Conservation (phyloP, 2,113 vertebrate genomes). For the Neotoma lepida region DNA sequence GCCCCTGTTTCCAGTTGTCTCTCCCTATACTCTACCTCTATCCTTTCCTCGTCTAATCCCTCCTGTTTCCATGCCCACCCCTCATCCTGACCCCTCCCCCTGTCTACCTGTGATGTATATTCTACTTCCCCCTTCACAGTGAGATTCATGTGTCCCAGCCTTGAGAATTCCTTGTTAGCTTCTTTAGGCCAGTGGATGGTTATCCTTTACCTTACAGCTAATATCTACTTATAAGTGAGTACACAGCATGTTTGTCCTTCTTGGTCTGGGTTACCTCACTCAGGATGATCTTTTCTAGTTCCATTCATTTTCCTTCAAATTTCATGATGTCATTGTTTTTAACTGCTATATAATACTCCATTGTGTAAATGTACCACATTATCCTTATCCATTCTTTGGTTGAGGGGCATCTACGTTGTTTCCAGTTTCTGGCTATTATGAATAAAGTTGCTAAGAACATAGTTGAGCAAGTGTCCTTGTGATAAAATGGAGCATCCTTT, state of each 20-base stretch:
- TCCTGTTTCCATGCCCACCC: not conserved
- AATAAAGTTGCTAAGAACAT: not conserved
- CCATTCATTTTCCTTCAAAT: not conserved
- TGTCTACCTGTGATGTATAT: not conserved
- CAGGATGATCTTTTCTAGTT: not conserved
- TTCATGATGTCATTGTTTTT: not conserved
- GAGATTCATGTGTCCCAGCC: not conserved
- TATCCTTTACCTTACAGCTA: not conserved
- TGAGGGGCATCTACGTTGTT: not conserved
- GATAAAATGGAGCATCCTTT: not conserved
- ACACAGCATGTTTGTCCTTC: not conserved
- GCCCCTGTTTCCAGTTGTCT: not conserved
- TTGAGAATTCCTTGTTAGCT: not conserved
- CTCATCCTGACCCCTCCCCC: not conserved
- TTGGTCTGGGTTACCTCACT: not conserved
- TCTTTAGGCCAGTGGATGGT: not conserved
- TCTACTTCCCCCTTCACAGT: not conserved
- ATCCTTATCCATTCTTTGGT: not conserved
- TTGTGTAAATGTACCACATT: not conserved
- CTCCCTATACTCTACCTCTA: not conserved
- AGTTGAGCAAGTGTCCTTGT: not conserved
- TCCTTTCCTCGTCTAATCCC: not conserved
- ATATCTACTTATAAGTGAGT: not conserved
- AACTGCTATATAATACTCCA: not conserved
- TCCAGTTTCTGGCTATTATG: not conserved